A percentile compares a stretch with the other conserved stretches of the same genome.
phyloP scores from a whole-genome alignment of 1,140 invertebrate genomes.

The Caenorhabditis latens region DNA sequence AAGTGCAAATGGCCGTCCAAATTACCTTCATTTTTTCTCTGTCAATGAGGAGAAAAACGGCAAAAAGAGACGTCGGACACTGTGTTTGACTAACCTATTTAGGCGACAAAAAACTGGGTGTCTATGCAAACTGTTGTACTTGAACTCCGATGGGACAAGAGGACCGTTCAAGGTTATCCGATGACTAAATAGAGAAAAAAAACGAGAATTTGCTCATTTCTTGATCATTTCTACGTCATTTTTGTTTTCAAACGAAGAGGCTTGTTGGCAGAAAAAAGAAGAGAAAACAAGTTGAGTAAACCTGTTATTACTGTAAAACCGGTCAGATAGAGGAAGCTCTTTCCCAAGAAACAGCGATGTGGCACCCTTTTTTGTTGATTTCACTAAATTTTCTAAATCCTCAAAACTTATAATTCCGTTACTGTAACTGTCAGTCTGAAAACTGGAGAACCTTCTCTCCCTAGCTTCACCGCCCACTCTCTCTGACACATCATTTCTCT shows the following conservation, averaged over 20 bases:
- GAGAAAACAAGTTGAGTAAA: too few relatives aligned
- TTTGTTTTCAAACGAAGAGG: background rate
- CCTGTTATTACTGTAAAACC: too few relatives aligned
- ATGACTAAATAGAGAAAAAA: conserved; percentile 8
- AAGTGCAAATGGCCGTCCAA: conserved; percentile 45
- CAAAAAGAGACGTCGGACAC: background rate
- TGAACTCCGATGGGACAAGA: background rate
- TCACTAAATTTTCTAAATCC: too few relatives aligned
- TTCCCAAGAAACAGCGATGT: background rate
- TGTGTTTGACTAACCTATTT: conserved; percentile 49
- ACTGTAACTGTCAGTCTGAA: too few relatives aligned
- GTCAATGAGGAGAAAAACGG: background rate
- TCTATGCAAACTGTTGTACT: conserved; percentile 24
- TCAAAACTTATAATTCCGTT: too few relatives aligned
- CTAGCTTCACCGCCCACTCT: background rate
- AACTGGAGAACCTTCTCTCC: too few relatives aligned
- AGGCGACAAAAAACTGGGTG: conserved; percentile 27
- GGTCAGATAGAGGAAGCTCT: background rate
- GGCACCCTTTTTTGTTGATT: too few relatives aligned
- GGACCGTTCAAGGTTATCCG: conserved; percentile 31
- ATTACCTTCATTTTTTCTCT: conserved; percentile 41
- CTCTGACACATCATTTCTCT: background rate
- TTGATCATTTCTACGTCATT: background rate
- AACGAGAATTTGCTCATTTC: background rate
- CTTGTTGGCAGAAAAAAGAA: too few relatives aligned